Conservation (phyloP, 2,888 invertebrate genomes). For the Ichneumon xanthorius region DNA sequence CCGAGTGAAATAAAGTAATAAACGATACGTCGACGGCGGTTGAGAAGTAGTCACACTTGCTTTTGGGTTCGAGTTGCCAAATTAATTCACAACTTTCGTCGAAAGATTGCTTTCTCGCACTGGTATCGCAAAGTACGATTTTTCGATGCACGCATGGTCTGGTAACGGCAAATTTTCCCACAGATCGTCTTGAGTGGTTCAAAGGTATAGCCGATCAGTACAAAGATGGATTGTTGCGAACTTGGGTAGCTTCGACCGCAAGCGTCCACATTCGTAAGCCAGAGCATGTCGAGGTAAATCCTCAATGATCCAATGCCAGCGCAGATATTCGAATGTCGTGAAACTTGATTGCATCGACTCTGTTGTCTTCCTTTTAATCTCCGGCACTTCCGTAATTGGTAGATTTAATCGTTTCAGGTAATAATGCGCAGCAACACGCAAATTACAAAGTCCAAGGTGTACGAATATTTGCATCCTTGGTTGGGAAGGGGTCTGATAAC, state of each 20-base stretch:
- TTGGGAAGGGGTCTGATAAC: conserved; percentile 85
- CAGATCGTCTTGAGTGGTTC: conserved; percentile 73
- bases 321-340: neutral
- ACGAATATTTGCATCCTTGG: conserved; percentile 84
- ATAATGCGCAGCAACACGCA: too few relatives aligned
- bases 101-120: too few relatives aligned
- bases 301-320: neutral
- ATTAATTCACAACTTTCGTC: too few relatives aligned
- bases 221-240: neutral
- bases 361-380: neutral
- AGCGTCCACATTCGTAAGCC: conserved; percentile 74
- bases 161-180: neutral
- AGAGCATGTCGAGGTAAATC: conserved; percentile 74
- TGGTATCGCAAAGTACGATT: too few relatives aligned
- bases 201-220: conserved; percentile 22
- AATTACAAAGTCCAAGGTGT: conserved; percentile 80
- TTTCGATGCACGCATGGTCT: too few relatives aligned
- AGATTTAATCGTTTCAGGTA: conserved; percentile 71
- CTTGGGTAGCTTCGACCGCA: conserved; percentile 69
- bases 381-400: neutral
- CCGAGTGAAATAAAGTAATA: too few relatives aligned
- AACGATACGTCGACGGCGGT: too few relatives aligned
- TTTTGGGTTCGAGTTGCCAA: too few relatives aligned
- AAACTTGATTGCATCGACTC: neutral
- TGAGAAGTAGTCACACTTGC: too few relatives aligned